These are phyloP conservation scores for Oligia fasciuncula DNA, from an alignment of 2,888 invertebrate genomes.

Conservation along the genomic window DNA sequence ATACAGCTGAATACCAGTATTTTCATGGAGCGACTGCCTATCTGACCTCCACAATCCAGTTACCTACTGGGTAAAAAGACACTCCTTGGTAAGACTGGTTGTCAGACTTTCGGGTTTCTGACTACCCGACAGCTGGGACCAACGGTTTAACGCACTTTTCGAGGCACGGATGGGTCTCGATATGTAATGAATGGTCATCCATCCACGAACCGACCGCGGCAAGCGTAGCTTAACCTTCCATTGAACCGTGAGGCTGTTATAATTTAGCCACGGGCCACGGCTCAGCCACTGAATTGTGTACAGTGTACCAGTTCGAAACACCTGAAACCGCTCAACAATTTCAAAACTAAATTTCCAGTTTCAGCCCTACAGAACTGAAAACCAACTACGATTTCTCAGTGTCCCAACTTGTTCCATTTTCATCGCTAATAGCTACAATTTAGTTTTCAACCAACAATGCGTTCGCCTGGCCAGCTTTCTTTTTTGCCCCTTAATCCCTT, in stretches of 20 bases:
- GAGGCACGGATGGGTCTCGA: too few species aligned
- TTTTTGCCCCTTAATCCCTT: slow-evolving; percentile 26
- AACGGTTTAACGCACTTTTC: too few species aligned
- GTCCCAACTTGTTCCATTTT: slow-evolving; percentile 33
- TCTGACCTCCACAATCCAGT: too few species aligned
- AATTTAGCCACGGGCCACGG: background rate
- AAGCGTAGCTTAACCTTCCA: background rate
- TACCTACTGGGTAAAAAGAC: too few species aligned
- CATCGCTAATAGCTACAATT: slow-evolving; percentile 51
- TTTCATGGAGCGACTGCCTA: too few species aligned
- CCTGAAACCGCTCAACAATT: background rate
- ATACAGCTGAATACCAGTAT: too few species aligned
- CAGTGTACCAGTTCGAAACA: background rate
- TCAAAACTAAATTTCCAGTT: slow-evolving; percentile 18
- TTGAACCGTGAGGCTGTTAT: background rate
- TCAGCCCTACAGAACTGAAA: slow-evolving; percentile 1
- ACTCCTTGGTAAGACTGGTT: too few species aligned
- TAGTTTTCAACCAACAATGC: slow-evolving; percentile 42
- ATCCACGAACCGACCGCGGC: too few species aligned
- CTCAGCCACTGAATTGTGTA: too few species aligned
- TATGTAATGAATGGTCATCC: too few species aligned
- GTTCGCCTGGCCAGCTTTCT: slow-evolving; percentile 6
- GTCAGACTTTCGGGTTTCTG: too few species aligned
- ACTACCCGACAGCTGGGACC: too few species aligned
- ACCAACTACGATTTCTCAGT: slow-evolving; percentile 44